These are phyloP conservation scores for Spilarctia lutea DNA, from an alignment of 2,888 invertebrate species.

Conservation along the genomic window DNA sequence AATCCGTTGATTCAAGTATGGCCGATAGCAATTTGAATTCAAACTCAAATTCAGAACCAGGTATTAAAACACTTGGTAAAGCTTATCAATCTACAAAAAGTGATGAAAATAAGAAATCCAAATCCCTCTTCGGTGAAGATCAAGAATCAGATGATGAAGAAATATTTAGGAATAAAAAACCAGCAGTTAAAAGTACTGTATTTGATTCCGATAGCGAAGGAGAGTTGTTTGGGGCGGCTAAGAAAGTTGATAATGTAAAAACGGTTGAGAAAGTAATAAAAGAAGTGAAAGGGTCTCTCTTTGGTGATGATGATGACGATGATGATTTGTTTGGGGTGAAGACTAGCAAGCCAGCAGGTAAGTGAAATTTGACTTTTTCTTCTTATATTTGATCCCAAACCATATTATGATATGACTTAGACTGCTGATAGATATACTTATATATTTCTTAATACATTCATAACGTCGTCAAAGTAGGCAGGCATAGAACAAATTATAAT, in stretches of 20 bases:
- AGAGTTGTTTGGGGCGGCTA: conserved; percentile 64
- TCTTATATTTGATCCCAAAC: not conserved
- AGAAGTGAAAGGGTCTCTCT: conserved; percentile 64
- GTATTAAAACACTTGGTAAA: conserved; percentile 37
- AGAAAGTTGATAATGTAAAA: conserved; percentile 43
- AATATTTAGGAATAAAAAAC: conserved; percentile 61
- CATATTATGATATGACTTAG: not conserved
- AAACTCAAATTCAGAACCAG: conserved; percentile 2
- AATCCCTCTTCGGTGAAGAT: conserved; percentile 66
- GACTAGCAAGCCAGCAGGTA: conserved; percentile 57
- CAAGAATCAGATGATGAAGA: conserved; percentile 66
- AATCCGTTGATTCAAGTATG: not conserved
- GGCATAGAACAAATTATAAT: too few relatives aligned
- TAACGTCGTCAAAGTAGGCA: not conserved
- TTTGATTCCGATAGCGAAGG: conserved; percentile 76
- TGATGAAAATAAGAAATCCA: conserved; percentile 35
- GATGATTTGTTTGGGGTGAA: conserved; percentile 72
- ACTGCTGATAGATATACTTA: not conserved
- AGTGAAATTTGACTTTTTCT: conserved; percentile 31
- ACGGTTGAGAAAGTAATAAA: conserved; percentile 22
- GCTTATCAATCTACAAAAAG: conserved; percentile 23
- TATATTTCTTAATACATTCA: not conserved
- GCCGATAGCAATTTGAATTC: not conserved
- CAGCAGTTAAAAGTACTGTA: conserved; percentile 50
- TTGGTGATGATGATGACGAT: conserved; percentile 74